These are phyloP conservation scores for Phortica okadai DNA, from an alignment of 2,888 invertebrate species.

Conservation along the genomic window DNA sequence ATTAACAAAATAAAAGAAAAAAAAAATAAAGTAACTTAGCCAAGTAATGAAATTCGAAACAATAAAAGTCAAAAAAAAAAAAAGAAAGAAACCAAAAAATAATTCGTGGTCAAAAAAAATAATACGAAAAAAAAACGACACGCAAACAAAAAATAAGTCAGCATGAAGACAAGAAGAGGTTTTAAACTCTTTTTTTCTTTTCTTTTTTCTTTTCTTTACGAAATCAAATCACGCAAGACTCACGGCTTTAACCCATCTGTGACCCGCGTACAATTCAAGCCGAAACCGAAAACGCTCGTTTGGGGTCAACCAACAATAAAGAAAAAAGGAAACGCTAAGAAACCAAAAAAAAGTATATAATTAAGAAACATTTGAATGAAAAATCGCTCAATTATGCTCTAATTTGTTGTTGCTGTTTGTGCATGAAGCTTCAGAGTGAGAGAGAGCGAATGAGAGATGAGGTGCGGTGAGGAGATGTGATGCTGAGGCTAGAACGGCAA, in stretches of 20 bases:
- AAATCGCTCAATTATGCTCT: constrained; percentile 43
- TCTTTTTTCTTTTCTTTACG: too few species aligned
- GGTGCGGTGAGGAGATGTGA: too few species aligned
- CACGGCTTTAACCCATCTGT: too few species aligned
- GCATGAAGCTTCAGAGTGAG: background rate
- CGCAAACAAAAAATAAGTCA: constrained; percentile 35
- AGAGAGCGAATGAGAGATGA: too few species aligned
- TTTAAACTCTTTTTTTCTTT: too few species aligned
- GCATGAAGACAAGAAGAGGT: constrained; percentile 35
- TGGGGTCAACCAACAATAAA: background rate
- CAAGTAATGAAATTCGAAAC: constrained; percentile 54
- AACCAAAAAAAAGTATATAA: background rate
- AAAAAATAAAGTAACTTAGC: constrained; percentile 43
- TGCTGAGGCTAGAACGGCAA: too few species aligned
- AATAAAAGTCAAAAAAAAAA: constrained; percentile 42
- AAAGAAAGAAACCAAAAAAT: constrained; percentile 41
- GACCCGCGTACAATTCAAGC: too few species aligned
- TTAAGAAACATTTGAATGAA: background rate
- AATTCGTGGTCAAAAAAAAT: constrained; percentile 41
- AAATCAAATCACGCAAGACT: too few species aligned
- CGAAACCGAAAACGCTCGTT: too few species aligned
- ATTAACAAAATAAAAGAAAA: constrained; percentile 30
- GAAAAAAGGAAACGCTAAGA: constrained; percentile 38
- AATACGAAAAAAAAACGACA: constrained; percentile 46
- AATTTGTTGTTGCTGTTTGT: constrained; percentile 46